A percentile compares a stretch with the other conserved stretches of the same genome.
Conservation (phyloP, 2,888 invertebrate species). For the Ophioninae sp. region DNA sequence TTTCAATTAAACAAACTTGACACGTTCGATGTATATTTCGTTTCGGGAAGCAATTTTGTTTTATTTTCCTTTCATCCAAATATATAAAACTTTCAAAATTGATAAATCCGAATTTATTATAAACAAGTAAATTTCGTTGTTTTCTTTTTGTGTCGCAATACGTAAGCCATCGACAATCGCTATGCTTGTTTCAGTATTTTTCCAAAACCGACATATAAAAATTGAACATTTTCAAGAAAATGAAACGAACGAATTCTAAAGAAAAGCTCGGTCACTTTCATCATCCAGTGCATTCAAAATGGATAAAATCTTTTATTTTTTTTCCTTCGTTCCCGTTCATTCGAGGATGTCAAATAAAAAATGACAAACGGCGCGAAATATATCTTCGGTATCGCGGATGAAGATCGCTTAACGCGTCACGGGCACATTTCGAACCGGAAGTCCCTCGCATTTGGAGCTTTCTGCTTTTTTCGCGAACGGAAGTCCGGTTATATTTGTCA, state of each 20-base stretch:
- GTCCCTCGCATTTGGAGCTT: constrained; percentile 71
- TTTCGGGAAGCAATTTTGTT: no score
- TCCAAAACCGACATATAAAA: no score
- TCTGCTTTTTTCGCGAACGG: constrained; percentile 72
- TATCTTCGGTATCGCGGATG: constrained; percentile 41
- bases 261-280: background rate
- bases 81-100: no score
- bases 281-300: background rate
- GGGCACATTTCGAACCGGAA: constrained; percentile 50
- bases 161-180: no score
- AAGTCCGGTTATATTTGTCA: constrained; percentile 78
- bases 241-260: background rate
- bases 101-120: no score
- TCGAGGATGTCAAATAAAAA: constrained; percentile 58
- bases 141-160: no score
- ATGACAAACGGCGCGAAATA: constrained; percentile 56
- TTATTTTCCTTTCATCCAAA: no score
- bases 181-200: no score
- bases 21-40: no score
- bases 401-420: constrained; percentile 40
- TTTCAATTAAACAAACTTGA: no score
- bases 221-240: background rate
- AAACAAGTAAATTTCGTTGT: no score
- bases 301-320: background rate
- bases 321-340: background rate